Evolutionary conservation across 1,140 invertebrate genomes (phyloP).

Genomic region (Thrips palmi): DNA sequence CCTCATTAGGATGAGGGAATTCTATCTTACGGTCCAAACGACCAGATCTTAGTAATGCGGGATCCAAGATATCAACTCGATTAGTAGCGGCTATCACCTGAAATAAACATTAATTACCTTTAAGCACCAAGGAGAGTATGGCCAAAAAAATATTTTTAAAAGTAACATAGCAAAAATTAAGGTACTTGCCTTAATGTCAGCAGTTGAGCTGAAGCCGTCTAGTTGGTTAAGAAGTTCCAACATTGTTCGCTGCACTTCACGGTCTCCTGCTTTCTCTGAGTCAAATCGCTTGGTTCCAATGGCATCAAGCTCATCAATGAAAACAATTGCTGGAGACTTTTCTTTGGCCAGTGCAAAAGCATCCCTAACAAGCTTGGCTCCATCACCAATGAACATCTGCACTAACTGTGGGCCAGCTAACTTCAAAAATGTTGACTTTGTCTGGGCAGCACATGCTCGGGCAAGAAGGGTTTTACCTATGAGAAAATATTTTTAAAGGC

Average conservation of each 20-base stretch:
- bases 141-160: too few relatives aligned
- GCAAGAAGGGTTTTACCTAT: conserved; percentile 84
- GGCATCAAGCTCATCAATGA: conserved; percentile 16
- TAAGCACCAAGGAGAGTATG: too few relatives aligned
- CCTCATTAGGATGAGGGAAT: conserved; percentile 56
- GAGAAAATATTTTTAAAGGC: conserved; percentile 35
- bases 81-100: conserved; percentile 43
- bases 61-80: conserved; percentile 35
- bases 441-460: conserved; percentile 95
- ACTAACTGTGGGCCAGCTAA: conserved; percentile 93
- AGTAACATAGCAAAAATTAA: conserved; percentile 16
- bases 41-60: conserved; percentile 34
- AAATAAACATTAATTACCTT: too few relatives aligned
- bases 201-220: conserved; percentile 20
- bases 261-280: conserved; percentile 11
- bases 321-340: conserved; percentile 13
- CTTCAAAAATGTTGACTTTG: conserved; percentile 92
- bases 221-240: conserved; percentile 19
- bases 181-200: conserved; percentile 34
- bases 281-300: conserved; percentile 15
- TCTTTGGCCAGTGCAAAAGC: conserved; percentile 14
- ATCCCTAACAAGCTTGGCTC: conserved; percentile 58
- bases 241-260: conserved; percentile 16
- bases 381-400: conserved; percentile 97
- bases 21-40: conserved; percentile 49